Percentiles rank a stretch among this genome's conserved stretches.
These are phyloP conservation scores for Temnothorax curvispinosus DNA, from an alignment of 1,140 invertebrate species.

Conservation along the genomic window DNA sequence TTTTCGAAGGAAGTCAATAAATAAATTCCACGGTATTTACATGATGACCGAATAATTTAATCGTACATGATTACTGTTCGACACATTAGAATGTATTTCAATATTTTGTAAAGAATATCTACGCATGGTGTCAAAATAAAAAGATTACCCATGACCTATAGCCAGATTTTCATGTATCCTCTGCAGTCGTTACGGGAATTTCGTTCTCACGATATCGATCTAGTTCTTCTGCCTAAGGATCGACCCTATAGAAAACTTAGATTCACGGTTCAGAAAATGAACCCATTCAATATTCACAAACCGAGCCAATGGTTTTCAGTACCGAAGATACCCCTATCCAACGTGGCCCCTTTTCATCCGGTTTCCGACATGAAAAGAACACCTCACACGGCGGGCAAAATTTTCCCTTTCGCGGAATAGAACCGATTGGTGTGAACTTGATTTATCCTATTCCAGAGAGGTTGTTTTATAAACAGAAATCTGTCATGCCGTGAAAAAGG, in stretches of 20 bases:
- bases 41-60: neutral
- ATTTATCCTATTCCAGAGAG: neutral
- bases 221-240: conserved; percentile 1
- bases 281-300: conserved; percentile 73
- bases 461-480: conserved; percentile 40
- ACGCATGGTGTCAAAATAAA: conserved; percentile 2
- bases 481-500: neutral
- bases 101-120: conserved; percentile 3
- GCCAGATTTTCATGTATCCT: conserved; percentile 13
- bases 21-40: neutral
- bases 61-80: neutral
- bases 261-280: conserved; percentile 65
- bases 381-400: conserved; percentile 31
- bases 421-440: neutral
- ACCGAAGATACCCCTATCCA: conserved; percentile 45
- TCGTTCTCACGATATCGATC: conserved; percentile 72
- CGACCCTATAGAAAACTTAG: conserved; percentile 53
- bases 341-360: conserved; percentile 55
- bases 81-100: neutral
- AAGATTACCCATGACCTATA: conserved; percentile 22
- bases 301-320: conserved; percentile 53
- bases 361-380: conserved; percentile 42
- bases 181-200: conserved; percentile 26
- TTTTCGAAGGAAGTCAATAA: neutral
- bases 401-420: conserved; percentile 37